Conservation (phyloP, 2,113 vertebrate genomes). For the Malurus elegans region DNA sequence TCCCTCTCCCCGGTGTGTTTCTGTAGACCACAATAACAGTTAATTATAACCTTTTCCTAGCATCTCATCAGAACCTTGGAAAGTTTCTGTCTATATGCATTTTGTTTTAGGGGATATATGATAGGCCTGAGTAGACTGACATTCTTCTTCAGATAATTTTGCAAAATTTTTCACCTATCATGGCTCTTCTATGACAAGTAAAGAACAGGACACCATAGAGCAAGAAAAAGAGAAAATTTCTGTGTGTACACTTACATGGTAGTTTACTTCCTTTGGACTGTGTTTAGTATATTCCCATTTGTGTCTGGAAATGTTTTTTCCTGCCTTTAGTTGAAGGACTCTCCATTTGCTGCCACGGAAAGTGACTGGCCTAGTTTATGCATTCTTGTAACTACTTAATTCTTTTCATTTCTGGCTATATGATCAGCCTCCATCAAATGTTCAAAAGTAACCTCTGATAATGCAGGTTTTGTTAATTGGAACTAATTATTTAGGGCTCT, state of each 20-base stretch:
- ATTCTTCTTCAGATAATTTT: neutral
- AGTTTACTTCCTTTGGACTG: neutral
- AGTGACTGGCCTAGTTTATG: neutral
- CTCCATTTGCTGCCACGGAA: neutral
- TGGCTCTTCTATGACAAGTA: neutral
- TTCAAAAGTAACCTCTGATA: neutral
- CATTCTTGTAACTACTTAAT: neutral
- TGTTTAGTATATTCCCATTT: neutral
- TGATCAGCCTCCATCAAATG: neutral
- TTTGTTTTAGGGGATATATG: neutral
- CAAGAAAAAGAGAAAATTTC: neutral
- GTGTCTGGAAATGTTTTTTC: neutral
- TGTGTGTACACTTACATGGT: fast-evolving
- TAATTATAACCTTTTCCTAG: neutral
- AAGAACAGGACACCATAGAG: neutral
- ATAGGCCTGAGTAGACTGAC: neutral
- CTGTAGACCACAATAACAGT: neutral
- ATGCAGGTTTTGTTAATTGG: neutral
- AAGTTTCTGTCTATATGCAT: neutral
- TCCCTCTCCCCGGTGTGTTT: neutral
- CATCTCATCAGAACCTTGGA: neutral
- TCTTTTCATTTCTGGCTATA: neutral
- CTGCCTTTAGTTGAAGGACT: neutral
- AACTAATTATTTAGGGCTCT: neutral
- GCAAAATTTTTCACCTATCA: neutral